A percentile compares a stretch with the other conserved stretches of the same genome.
phyloP scores from a whole-genome alignment of 2,113 vertebrate species.

The Pterocles burchelli region DNA sequence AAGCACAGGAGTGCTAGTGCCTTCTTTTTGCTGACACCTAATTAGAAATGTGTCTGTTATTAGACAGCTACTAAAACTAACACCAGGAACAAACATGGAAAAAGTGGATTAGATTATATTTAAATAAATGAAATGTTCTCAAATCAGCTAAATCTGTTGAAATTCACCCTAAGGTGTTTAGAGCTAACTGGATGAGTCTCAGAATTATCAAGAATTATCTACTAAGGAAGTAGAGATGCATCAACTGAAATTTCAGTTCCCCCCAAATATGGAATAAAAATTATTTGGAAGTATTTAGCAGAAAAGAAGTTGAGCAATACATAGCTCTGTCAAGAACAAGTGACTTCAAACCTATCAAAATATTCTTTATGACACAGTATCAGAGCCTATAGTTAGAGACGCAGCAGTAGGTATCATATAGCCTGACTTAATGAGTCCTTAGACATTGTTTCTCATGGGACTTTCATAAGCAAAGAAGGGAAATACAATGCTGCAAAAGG shows the following conservation, averaged over 20 bases:
- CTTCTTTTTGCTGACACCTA: background rate
- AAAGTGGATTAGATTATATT: background rate
- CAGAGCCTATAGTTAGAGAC: background rate
- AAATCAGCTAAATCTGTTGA: background rate
- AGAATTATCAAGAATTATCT: too few species aligned
- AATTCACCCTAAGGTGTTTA: background rate
- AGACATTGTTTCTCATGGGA: background rate
- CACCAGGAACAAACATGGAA: background rate
- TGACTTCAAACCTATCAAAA: background rate
- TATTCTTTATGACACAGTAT: background rate
- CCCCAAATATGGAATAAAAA: background rate
- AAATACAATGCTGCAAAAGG: background rate
- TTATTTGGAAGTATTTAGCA: background rate
- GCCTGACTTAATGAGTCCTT: background rate
- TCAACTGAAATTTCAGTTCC: background rate
- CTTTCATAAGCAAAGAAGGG: background rate
- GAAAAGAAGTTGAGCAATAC: background rate
- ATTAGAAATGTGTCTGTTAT: background rate
- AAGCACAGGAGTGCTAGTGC: background rate
- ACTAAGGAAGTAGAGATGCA: background rate
- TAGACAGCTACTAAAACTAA: background rate
- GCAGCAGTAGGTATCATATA: background rate
- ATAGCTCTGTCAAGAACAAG: background rate
- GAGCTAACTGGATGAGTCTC: background rate
- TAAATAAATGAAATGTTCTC: background rate